phyloP scores from a whole-genome alignment of 1,140 invertebrate species.

The Bradysia coprophila region DNA sequence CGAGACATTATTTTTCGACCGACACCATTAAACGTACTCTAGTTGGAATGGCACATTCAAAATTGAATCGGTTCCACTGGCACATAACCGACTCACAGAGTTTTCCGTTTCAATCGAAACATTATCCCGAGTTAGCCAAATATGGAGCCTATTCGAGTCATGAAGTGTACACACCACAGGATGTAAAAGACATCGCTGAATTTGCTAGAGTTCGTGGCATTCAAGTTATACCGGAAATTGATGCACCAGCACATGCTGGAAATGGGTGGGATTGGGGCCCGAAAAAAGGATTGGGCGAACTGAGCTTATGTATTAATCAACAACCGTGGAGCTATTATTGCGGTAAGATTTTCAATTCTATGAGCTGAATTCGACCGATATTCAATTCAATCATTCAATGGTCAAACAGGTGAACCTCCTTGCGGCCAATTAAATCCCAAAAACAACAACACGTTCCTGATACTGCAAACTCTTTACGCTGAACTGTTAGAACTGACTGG shows the following conservation, averaged over 20 bases:
- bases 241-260: slow-evolving; percentile 65
- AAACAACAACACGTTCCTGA: slow-evolving; percentile 51
- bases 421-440: slow-evolving; percentile 68
- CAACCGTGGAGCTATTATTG: slow-evolving; percentile 61
- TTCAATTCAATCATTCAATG: not conserved
- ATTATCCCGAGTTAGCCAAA: slow-evolving; percentile 46
- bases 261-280: slow-evolving; percentile 65
- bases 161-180: slow-evolving; percentile 44
- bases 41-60: slow-evolving; percentile 56
- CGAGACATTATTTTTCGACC: slow-evolving; percentile 54
- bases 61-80: slow-evolving; percentile 76
- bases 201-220: slow-evolving; percentile 50
- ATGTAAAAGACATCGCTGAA: slow-evolving; percentile 41
- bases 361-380: too few relatives aligned
- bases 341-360: slow-evolving; percentile 18
- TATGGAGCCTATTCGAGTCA: slow-evolving; percentile 55
- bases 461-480: slow-evolving; percentile 43
- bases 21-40: slow-evolving; percentile 47
- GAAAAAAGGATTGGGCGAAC: slow-evolving; percentile 38
- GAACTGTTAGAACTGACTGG: slow-evolving; percentile 46
- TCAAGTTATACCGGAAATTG: slow-evolving; percentile 47
- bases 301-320: slow-evolving; percentile 52
- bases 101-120: slow-evolving; percentile 51
- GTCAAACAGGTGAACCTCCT: slow-evolving; percentile 37
- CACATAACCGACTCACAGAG: slow-evolving; percentile 70